Base-by-base conservation (phyloP, 2,888 invertebrate genomes). In the Altica lythri region DNA sequence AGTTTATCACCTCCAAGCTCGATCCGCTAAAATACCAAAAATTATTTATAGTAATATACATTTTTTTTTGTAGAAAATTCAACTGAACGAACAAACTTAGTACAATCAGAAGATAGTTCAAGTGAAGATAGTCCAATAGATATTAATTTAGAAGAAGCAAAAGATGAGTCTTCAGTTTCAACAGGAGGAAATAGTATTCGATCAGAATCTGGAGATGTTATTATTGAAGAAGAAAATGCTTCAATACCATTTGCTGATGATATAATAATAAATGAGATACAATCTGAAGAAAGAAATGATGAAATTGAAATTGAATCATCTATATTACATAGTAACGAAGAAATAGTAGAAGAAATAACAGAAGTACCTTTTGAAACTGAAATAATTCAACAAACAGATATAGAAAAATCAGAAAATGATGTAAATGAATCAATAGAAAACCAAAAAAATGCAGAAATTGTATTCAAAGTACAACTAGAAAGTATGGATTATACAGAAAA, bases 221-320 rank as follows among this genome's bases (percentile, higher is more conserved):
- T 49, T 10, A 49, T 49, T n/a, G n/a, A n/a, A 10, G 49, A 49
- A 49, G 49, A 49, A 32, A 40, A 49, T 27, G 49, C 49, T 10
- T 49, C 49, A 22, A 32, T 49, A 10, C 49, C 49, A 19, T 49
- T 10, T 42, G 49, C 40, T 10, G 49, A 49, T n/a, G 49, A 49
- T 49, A 40, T 48, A 10, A 10, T 42, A 2, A 12, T 37, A 1
- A 40, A 22, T 17, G 22, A 48, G 8, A 6, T 10, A 4, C 37
- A 27, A 14, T 2, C 12, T 4, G 9, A n/a, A 18, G 34, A 34
- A 17, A 17, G 27, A 17, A 4, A 5, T n/a, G 38, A 27, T 9
- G 37, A 16, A 17, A n/a, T 8, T n/a, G n/a, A n/a, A n/a, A n/a
- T n/a, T n/a, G n/a, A n/a, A n/a, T n/a, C n/a, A n/a, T n/a, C n/a